Conservation (phyloP, 2,888 invertebrate genomes). For the Saturnia pavonia region DNA sequence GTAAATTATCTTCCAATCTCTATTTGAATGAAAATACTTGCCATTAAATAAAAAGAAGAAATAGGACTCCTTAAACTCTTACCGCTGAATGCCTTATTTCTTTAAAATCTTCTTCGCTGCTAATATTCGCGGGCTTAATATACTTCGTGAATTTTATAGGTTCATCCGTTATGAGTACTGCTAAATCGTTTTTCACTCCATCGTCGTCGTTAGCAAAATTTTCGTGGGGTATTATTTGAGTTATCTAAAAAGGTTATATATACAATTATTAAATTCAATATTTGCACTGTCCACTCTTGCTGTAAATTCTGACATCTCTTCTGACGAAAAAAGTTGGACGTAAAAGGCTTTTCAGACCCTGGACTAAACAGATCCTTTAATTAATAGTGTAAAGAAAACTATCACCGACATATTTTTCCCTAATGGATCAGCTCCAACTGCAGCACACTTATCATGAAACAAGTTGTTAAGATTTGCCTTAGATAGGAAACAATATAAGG, state of each 20-base stretch:
- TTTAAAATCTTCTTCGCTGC: conserved; percentile 28
- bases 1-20: too few relatives aligned
- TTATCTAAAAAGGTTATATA: conserved; percentile 51
- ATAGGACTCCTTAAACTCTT: conserved; percentile 23
- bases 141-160: conserved; percentile 36
- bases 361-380: too few relatives aligned
- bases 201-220: conserved; percentile 45
- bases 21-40: too few relatives aligned
- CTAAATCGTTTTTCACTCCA: conserved; percentile 47
- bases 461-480: background rate
- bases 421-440: background rate
- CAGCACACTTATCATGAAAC: background rate
- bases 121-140: conserved; percentile 42
- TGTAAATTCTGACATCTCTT: too few relatives aligned
- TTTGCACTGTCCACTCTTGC: background rate
- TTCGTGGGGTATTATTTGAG: conserved; percentile 48
- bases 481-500: background rate
- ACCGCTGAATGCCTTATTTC: conserved; percentile 40
- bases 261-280: background rate
- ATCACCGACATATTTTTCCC: too few relatives aligned
- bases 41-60: too few relatives aligned
- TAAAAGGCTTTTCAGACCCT: too few relatives aligned
- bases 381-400: too few relatives aligned
- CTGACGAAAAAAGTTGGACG: too few relatives aligned
- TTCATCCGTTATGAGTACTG: conserved; percentile 51